Base-by-base conservation (phyloP, 2,113 vertebrate species). In the Pterocles orientalis region DNA sequence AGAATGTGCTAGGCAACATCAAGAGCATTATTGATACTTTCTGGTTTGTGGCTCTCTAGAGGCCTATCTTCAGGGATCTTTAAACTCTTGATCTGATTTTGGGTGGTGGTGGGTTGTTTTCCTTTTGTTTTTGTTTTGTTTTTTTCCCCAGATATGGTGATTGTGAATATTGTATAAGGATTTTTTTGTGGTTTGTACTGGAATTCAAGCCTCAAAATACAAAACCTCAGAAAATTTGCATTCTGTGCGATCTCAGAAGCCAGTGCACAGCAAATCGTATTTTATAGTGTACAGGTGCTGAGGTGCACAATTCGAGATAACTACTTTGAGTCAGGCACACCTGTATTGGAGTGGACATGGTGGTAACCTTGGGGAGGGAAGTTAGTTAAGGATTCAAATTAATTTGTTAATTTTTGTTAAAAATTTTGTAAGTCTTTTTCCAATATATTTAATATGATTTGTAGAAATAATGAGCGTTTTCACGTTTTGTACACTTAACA, bases 271-370 rank as follows among this genome's bases (percentile, higher is more conserved):
- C 12, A 81, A 41, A 60, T 48, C 2, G 1, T 53, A 14, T 51
- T 79, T 89, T 60, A 41, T 12, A 31, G 34, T 7, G 29, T 84
- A 5, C 9, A 28, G 31, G 18, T 54, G 45, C 58, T 77, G 53
- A 62, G 57, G 16, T 2, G 0, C 61, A 39, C 7, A 91, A 69
- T 33, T 31, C 31, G 26, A 41, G 26, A n/a, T 43, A 82, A 24
- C 17, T 83, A 2, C 36, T 31, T 66, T 0, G 7, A 78, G 64
- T 34, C 34, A 83, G 50, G 51, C 18, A 17, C 12, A 16, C 26
- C 23, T 78, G 5, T 41, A 3, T 10, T 71, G 25, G 28, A 69
- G 39, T 53, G 45, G 33, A 58, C 17, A 26, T 0, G 0, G 1
- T 33, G 26, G 9, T 81, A 53, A 45, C 19, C 43, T 58, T 62